Conservation (phyloP, 64 coral and sea anemone species). For the Pocillopora verrucosa region DNA sequence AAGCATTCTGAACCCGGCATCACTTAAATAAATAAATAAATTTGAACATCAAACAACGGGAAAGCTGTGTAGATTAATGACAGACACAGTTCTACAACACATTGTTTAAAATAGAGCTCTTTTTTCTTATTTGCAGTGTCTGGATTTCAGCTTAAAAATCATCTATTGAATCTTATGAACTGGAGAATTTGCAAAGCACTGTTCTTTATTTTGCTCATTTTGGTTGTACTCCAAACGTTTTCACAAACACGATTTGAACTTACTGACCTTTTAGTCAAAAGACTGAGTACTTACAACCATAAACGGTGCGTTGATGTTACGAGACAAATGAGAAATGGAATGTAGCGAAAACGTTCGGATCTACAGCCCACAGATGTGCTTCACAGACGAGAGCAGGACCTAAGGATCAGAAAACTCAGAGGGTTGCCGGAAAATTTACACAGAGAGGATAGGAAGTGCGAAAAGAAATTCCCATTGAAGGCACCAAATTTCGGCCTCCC, state of each 20-base stretch:
- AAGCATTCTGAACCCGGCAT: background rate
- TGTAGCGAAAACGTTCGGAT: background rate
- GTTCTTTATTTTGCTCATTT: background rate
- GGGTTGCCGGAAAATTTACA: constrained; percentile 23
- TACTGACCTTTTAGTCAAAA: background rate
- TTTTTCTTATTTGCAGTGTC: background rate
- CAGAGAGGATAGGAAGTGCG: constrained; percentile 49
- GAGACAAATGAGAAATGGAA: constrained; percentile 13
- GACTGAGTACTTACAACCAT: background rate
- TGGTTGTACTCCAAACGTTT: background rate
- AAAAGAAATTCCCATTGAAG: constrained; percentile 38
- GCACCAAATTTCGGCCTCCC: constrained; percentile 37
- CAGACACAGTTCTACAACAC: background rate
- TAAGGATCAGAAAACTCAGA: constrained; percentile 50
- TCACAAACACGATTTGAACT: background rate
- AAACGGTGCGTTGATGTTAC: background rate
- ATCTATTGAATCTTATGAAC: background rate
- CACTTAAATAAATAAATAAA: background rate
- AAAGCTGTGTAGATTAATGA: background rate
- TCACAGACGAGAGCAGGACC: constrained; percentile 8
- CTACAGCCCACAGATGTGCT: background rate
- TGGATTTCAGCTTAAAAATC: background rate
- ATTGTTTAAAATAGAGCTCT: background rate
- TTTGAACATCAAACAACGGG: background rate
- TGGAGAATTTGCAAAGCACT: background rate